Evolutionary conservation across 23 tunicate genomes (phyloP), one percentile per base, ranked within the genome.

Genomic region (Trididemnum miniatum): DNA sequence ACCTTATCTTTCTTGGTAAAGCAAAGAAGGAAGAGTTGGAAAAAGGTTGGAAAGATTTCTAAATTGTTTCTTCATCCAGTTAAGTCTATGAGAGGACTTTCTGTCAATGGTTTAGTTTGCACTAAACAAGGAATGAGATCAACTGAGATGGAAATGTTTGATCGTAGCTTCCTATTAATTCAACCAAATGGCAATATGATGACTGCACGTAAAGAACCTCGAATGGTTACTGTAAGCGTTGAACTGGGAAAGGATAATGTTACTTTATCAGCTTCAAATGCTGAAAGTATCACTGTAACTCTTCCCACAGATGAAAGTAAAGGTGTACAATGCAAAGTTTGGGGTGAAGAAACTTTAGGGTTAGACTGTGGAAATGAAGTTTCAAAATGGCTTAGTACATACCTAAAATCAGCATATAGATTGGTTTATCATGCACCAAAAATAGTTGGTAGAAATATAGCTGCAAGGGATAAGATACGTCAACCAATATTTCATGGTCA

Each of bases 361-460:
- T 30, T 83, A 29, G 88, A 83, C 40, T 89, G 94, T 78, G 94
- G 94, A n/a, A 85, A 89, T 72, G 85, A 83, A 71, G 85, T 78
- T 35, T 77, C 88, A 65, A 35, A 52, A 20, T 89, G 94, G 94
- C 65, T 89, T 20, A 34, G 29, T 29, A 34, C 76, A 18, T 73
- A 38, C 32, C 35, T 87, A 4, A 35, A 63, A 20, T 15, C 32
- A 1, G 77, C 73, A 18, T 87, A 59, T 28, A 35, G 86, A 76
- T 63, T 87, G 0, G 76, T 80, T 36, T 87, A 71, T 44, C 65
- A 80, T 40, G 57, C 86, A 29, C 81, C 84, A 1, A 15, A 35
- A 37, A 18, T 73, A 2, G 22, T 2, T 22, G 79, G 79, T 2
- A 73, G 79, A 73, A 73, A 27, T 2, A 39, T 73, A 12, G 28